These are phyloP conservation scores for Aldrovandia affinis DNA, from an alignment of 2,797 vertebrate species.

Conservation along the genomic window DNA sequence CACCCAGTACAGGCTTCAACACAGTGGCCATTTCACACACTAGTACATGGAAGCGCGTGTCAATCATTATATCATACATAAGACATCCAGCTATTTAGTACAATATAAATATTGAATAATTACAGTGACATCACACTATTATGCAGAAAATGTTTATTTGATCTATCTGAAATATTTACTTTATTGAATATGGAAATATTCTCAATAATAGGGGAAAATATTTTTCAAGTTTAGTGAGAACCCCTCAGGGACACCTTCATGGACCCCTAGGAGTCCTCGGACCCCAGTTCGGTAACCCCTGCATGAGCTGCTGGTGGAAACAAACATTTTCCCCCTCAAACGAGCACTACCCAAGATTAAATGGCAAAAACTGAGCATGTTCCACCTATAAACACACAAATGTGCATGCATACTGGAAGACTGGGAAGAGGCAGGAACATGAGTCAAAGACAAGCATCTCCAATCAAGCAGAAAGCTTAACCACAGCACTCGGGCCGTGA, in stretches of 20 bases:
- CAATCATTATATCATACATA: too few relatives aligned
- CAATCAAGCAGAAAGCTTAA: conserved; percentile 5
- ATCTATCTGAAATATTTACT: not conserved
- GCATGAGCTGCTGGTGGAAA: not conserved
- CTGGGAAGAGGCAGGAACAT: conserved; percentile 23
- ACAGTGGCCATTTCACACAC: too few relatives aligned
- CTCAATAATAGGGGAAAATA: not conserved
- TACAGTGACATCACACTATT: too few relatives aligned
- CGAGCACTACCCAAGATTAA: not conserved
- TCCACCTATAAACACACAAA: not conserved
- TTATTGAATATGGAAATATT: not conserved
- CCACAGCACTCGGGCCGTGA: not conserved
- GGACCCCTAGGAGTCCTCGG: not conserved
- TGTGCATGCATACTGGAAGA: not conserved
- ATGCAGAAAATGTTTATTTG: too few relatives aligned
- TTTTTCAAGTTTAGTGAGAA: not conserved
- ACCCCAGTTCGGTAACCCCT: not conserved
- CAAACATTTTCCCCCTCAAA: not conserved
- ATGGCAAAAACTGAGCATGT: not conserved
- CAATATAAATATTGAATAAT: too few relatives aligned
- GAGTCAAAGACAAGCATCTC: conserved; percentile 38
- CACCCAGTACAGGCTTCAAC: too few relatives aligned
- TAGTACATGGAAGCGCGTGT: too few relatives aligned
- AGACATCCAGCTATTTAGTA: too few relatives aligned
- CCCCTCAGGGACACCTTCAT: not conserved